phyloP scores from a whole-genome alignment of 2,888 invertebrate genomes.

The Clostera curtula region DNA sequence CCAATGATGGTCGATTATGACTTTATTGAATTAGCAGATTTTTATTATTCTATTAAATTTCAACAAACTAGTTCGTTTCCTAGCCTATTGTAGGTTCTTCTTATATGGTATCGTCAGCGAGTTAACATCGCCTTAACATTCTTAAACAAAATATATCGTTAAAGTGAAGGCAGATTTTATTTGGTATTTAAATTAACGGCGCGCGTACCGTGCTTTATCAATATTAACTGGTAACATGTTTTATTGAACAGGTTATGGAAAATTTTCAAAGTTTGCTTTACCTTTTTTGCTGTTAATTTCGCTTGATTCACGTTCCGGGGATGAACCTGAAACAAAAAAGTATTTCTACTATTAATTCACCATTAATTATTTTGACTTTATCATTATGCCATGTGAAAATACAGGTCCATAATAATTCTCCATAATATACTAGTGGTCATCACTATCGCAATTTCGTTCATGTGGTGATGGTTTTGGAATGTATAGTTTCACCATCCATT shows the following conservation, averaged over 20 bases:
- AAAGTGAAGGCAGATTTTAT: slow-evolving; percentile 35
- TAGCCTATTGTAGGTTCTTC: too few species aligned
- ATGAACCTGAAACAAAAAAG: slow-evolving; percentile 52
- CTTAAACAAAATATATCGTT: slow-evolving; percentile 36
- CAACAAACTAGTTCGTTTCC: too few species aligned
- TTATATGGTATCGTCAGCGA: slow-evolving; percentile 11
- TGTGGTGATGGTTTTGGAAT: too few species aligned
- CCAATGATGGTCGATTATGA: too few species aligned
- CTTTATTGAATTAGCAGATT: too few species aligned
- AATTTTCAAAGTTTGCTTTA: slow-evolving; percentile 24
- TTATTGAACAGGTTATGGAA: slow-evolving; percentile 14
- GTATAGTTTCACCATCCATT: too few species aligned
- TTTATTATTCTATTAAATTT: too few species aligned
- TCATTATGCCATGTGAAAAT: too few species aligned
- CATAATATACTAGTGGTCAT: too few species aligned
- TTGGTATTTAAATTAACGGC: slow-evolving; percentile 52
- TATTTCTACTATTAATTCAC: slow-evolving; percentile 5
- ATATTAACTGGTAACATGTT: slow-evolving; percentile 23
- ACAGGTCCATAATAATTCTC: too few species aligned
- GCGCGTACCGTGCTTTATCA: slow-evolving; percentile 15
- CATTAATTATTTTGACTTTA: too few species aligned
- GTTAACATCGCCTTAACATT: slow-evolving; percentile 23
- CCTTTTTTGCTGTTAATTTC: slow-evolving; percentile 67
- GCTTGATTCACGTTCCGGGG: slow-evolving; percentile 53
- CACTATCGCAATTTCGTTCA: too few species aligned